phyloP scores from a whole-genome alignment of 2,113 vertebrate genomes.

The Daboia siamensis region DNA sequence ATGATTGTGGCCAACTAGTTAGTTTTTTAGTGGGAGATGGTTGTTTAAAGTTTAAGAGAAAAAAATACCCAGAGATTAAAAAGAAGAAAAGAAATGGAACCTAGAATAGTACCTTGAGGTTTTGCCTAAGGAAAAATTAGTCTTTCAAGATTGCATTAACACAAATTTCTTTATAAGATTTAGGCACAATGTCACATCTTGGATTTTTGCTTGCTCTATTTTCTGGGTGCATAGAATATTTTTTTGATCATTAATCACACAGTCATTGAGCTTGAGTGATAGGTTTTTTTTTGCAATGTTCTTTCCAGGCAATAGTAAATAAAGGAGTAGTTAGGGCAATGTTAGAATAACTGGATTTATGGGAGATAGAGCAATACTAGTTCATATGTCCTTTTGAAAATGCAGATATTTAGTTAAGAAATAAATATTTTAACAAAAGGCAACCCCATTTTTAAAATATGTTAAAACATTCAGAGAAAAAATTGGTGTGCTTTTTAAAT shows the following conservation, averaged over 20 bases:
- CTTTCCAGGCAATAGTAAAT: constrained; percentile 23
- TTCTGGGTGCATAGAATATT: constrained; percentile 23
- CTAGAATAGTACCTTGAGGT: background rate
- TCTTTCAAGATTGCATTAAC: constrained; percentile 30
- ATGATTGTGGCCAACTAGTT: background rate
- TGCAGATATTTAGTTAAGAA: constrained; percentile 50
- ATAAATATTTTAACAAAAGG: constrained; percentile 34
- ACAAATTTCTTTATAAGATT: background rate
- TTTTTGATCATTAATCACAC: constrained; percentile 41
- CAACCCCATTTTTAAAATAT: constrained; percentile 39
- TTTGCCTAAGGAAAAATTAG: constrained; percentile 3
- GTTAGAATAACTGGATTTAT: constrained; percentile 57
- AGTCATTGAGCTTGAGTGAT: constrained; percentile 11
- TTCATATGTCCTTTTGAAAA: constrained; percentile 55
- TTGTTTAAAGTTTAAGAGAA: background rate
- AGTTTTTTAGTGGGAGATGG: background rate
- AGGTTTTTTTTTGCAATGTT: background rate
- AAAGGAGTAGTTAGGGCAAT: constrained; percentile 51
- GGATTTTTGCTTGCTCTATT: constrained; percentile 45
- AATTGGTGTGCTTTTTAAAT: constrained; percentile 47
- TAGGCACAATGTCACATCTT: constrained; percentile 13
- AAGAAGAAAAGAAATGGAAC: background rate
- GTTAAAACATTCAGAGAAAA: constrained; percentile 48
- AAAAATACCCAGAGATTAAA: background rate
- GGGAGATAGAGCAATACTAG: constrained; percentile 45